Evolutionary conservation across 2,797 vertebrate species (phyloP).

Genomic region (Sebastes trivittatus): DNA sequence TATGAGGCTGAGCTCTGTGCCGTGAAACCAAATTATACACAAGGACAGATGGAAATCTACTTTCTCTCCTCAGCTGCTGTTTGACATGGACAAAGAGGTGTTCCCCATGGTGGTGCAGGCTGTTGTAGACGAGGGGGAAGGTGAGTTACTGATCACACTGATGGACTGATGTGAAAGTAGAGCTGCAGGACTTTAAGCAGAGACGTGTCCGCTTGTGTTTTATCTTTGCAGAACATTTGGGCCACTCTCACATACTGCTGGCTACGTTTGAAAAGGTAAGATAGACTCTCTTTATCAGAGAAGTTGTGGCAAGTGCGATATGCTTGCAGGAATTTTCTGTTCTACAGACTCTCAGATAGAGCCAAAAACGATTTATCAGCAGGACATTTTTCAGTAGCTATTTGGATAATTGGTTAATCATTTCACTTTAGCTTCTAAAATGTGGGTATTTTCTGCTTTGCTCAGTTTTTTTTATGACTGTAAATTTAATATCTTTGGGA

Average conservation of each 20-base stretch:
- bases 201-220: not conserved
- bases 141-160: constrained; percentile 64
- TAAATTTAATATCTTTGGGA: not conserved
- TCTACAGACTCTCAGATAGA: not conserved
- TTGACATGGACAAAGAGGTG: constrained; percentile 94
- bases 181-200: constrained; percentile 9
- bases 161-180: not conserved
- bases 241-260: constrained; percentile 94
- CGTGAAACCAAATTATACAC: not conserved
- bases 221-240: constrained; percentile 88
- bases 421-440: not conserved
- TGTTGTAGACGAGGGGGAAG: constrained; percentile 95
- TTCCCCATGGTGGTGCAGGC: constrained; percentile 98
- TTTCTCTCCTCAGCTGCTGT: constrained; percentile 84
- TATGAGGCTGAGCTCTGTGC: not conserved
- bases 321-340: not conserved
- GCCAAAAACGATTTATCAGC: not conserved
- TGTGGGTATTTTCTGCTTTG: not conserved
- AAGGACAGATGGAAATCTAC: not conserved
- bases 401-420: not conserved
- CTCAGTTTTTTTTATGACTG: not conserved
- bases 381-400: not conserved
- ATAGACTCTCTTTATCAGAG: not conserved
- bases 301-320: not conserved
- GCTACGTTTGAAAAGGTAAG: constrained; percentile 96